Conservation (phyloP, 2,888 invertebrate species). For the Spisula subtruncata region DNA sequence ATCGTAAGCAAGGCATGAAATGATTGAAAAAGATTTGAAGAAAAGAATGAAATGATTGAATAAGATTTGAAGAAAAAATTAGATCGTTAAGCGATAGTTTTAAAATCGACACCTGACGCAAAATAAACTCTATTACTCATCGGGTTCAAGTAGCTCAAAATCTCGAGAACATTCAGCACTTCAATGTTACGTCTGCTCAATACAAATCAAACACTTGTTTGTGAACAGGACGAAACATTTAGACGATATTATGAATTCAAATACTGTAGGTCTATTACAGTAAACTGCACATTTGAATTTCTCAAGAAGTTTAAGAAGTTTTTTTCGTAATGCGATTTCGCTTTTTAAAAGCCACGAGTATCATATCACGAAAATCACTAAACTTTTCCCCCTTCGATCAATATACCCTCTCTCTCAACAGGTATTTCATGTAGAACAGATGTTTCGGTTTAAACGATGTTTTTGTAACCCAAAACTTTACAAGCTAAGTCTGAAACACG, state of each 20-base stretch:
- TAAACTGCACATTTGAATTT: background rate
- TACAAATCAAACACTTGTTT: constrained; percentile 10
- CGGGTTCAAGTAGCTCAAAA: background rate
- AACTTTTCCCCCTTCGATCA: background rate
- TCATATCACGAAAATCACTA: background rate
- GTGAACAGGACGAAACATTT: constrained; percentile 12
- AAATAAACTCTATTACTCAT: background rate
- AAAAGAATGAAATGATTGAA: background rate
- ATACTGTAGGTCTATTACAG: too few relatives aligned
- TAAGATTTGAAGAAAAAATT: background rate
- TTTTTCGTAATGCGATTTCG: background rate
- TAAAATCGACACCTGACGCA: background rate
- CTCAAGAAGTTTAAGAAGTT: background rate
- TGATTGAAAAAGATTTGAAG: background rate
- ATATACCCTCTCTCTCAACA: constrained; percentile 10
- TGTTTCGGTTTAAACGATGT: constrained; percentile 26
- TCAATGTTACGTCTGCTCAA: background rate
- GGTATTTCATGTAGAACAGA: constrained; percentile 29
- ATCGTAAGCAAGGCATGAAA: too few relatives aligned
- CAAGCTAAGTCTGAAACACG: background rate
- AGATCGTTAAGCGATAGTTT: background rate
- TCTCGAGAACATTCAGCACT: background rate
- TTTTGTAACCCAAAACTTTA: constrained; percentile 25
- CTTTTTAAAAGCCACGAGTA: background rate
- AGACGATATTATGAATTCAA: background rate